A percentile compares a stretch with the other conserved stretches of the same genome.
These are phyloP conservation scores for Balearica regulorum DNA, from an alignment of 2,797 vertebrate genomes.

Conservation along the genomic window DNA sequence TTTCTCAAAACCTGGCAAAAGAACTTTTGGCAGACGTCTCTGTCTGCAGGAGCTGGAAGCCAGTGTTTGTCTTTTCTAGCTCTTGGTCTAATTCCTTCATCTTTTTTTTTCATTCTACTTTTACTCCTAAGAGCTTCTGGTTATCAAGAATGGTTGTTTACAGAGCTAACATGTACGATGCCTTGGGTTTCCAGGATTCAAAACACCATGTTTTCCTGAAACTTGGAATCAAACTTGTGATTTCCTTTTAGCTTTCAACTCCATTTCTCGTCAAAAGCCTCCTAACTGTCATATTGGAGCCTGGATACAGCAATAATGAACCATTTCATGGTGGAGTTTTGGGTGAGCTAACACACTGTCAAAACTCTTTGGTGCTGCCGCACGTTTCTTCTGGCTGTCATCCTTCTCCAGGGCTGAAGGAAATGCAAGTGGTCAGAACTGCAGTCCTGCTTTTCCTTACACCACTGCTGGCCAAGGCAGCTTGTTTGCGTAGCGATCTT, in stretches of 20 bases:
- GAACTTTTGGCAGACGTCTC: background rate
- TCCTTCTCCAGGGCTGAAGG: background rate
- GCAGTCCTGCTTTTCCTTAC: background rate
- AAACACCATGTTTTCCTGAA: background rate
- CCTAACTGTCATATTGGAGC: background rate
- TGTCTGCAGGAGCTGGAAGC: background rate
- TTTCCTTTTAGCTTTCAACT: background rate
- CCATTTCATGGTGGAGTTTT: background rate
- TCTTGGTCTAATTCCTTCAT: background rate
- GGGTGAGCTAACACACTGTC: background rate
- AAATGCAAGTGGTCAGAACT: background rate
- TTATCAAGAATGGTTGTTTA: background rate
- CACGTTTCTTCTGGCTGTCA: background rate
- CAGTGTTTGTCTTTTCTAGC: background rate
- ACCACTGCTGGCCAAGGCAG: background rate
- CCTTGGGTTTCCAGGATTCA: background rate
- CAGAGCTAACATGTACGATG: background rate
- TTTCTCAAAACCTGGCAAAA: background rate
- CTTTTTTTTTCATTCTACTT: background rate
- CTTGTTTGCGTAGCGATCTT: background rate
- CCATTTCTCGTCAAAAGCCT: background rate
- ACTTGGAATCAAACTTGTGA: background rate
- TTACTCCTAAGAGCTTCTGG: background rate
- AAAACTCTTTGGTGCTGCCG: background rate
- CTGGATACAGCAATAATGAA: background rate